Conservation (phyloP, 2,113 vertebrate genomes). For the Neogale vison region DNA sequence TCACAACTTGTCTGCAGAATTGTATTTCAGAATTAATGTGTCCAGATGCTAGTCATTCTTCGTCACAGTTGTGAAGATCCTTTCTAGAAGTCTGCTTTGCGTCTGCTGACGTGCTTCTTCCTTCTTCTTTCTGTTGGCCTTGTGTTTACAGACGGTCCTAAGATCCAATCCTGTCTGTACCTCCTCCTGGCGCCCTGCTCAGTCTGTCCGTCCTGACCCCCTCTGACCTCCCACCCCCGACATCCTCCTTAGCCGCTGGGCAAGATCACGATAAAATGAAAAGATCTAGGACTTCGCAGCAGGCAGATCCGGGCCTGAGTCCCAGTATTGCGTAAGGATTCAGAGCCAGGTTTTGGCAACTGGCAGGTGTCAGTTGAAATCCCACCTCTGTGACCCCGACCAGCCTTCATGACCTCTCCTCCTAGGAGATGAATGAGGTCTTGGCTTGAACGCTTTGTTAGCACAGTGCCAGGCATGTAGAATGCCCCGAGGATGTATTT, state of each 20-base stretch:
- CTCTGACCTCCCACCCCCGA: background rate
- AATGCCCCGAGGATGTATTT: background rate
- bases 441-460: background rate
- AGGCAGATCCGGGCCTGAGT: background rate
- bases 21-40: background rate
- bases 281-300: background rate
- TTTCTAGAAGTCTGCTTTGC: background rate
- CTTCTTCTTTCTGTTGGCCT: background rate
- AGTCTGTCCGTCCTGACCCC: background rate
- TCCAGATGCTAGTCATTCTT: background rate
- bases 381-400: background rate
- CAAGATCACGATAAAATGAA: background rate
- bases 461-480: background rate
- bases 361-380: background rate
- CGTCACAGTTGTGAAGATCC: background rate
- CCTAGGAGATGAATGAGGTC: background rate
- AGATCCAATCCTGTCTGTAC: background rate
- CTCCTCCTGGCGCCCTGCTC: background rate
- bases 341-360: background rate
- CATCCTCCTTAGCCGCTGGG: background rate
- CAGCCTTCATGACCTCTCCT: background rate
- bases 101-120: fast-evolving
- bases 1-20: background rate
- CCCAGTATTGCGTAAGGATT: fast-evolving
- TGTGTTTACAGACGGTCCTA: background rate